Evolutionary conservation across 2,797 vertebrate genomes (phyloP).

Genomic region (Notolepis coatsorum): DNA sequence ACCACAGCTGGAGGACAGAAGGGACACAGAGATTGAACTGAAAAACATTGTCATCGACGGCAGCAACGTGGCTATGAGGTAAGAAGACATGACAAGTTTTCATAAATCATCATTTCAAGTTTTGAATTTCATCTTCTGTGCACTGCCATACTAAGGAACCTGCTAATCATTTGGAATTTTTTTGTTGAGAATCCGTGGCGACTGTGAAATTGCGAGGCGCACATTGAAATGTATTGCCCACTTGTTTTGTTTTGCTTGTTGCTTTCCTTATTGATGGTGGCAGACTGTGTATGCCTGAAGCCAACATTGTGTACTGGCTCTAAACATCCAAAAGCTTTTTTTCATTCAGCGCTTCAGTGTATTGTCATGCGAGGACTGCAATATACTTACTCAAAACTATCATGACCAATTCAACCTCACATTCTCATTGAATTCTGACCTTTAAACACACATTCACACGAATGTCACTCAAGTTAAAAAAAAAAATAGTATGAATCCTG

Average conservation of each 20-base stretch:
- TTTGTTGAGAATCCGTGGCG: neutral
- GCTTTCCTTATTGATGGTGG: neutral
- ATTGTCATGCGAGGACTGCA: neutral
- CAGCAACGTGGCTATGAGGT: slow-evolving; percentile 99
- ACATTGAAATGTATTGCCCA: neutral
- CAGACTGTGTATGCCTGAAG: too few species aligned
- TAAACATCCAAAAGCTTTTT: neutral
- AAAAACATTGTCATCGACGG: slow-evolving; percentile 94
- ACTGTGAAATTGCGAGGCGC: too few species aligned
- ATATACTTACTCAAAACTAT: neutral
- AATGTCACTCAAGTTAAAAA: slow-evolving; percentile 11
- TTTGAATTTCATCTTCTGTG: neutral
- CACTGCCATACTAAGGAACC: neutral
- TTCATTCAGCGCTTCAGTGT: neutral
- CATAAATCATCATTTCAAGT: neutral
- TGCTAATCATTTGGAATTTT: neutral
- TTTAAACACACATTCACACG: neutral
- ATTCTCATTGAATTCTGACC: neutral
- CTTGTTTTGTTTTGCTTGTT: neutral
- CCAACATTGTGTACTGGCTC: neutral
- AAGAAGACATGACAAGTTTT: slow-evolving; percentile 13
- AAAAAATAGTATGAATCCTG: too few species aligned
- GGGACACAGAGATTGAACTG: slow-evolving; percentile 75
- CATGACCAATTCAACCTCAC: neutral
- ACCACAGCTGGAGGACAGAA: slow-evolving; percentile 38